Base-by-base conservation (phyloP, 2,797 vertebrate genomes). In the Peromyscus melanophrys region DNA sequence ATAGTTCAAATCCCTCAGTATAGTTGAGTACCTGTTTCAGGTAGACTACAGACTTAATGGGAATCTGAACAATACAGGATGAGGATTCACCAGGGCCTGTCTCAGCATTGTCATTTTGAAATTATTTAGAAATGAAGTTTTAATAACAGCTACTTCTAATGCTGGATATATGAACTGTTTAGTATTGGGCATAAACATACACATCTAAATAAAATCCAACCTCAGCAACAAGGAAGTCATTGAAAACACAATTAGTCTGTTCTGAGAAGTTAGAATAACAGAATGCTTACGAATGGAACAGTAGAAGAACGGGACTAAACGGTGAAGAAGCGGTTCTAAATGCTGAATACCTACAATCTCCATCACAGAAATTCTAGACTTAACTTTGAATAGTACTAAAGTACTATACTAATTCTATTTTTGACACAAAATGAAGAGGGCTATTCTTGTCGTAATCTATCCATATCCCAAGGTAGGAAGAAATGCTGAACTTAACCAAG, bases 401-500 rank as follows among this genome's bases (percentile, higher is more conserved):
- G 81, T 83, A 40, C 27, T 85, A 46, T 75, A 92, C 40, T 96
- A 94, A 96, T 97, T 97, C 97, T 97, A 86, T 34, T 75, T 34
- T 96, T 52, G 76, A 80, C 49, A 97, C 96, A 67, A 94, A 97
- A 96, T 95, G 52, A 98, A 86, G 19, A 97, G 65, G 7, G 34
- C 5, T 96, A 65, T 98, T 97, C 98, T 98, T 98, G 92, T 98
- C 95, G 95, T 97, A 98, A 96, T 97, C 96, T 97, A 98, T 97
- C 67, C 61, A 97, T 80, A 97, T 96, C 67, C 97, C 85, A 95
- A 96, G 93, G 96, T 92, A 97, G 71, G 96, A 98, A 97, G 90
- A 98, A 67, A 97, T 97, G 98, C 0, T 2, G 97, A 96, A 98
- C 96, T 98, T 98, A 98, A 73, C 63, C 95, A 96, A 97, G 76